Conservation (phyloP, 2,113 vertebrate species). For the Cyanistes caeruleus region DNA sequence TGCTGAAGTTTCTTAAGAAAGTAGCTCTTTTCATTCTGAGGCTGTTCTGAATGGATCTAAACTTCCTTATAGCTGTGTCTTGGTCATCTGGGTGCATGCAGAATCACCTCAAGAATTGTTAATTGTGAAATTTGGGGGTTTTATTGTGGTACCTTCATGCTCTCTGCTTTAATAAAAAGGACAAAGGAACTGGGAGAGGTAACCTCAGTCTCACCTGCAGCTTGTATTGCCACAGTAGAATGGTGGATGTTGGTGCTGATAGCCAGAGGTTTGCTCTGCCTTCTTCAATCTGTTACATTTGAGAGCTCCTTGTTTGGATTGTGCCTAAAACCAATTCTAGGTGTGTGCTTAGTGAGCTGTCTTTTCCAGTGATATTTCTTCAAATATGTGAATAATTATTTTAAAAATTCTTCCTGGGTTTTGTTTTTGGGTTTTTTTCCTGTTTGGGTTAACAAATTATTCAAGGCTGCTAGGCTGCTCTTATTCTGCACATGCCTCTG, state of each 20-base stretch:
- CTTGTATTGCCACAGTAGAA: background rate
- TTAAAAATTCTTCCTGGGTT: background rate
- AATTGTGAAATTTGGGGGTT: accelerated
- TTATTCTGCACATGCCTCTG: background rate
- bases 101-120: background rate
- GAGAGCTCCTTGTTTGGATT: background rate
- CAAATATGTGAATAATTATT: background rate
- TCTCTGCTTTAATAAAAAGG: background rate
- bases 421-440: background rate
- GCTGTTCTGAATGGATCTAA: background rate
- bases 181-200: background rate
- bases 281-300: background rate
- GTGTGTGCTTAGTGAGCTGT: background rate
- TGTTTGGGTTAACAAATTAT: background rate
- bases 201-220: background rate
- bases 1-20: background rate
- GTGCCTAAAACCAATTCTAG: background rate
- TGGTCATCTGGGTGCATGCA: background rate
- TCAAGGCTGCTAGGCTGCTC: background rate
- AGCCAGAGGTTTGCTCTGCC: background rate
- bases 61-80: background rate
- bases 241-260: background rate
- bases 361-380: background rate
- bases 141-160: background rate
- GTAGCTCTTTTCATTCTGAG: background rate